Conservation (phyloP, 2,113 vertebrate species). For the Phyllostomus discolor region DNA sequence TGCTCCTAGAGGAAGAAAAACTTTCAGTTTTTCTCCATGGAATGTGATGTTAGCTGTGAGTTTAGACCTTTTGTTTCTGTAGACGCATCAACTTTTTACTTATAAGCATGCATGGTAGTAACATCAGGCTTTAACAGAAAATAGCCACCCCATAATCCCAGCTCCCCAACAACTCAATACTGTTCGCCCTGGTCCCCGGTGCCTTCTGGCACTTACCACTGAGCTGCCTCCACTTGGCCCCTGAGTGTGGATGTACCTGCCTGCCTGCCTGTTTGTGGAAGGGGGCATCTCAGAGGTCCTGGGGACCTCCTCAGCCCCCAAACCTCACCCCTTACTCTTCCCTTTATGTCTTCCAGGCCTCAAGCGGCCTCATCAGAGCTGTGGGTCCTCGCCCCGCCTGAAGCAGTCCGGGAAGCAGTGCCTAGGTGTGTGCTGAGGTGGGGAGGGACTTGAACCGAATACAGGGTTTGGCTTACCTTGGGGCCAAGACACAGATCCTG, state of each 20-base stretch:
- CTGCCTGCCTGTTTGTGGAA: background rate
- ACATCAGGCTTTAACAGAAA: background rate
- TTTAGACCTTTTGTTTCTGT: background rate
- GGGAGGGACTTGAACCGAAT: too few species aligned
- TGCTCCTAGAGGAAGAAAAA: background rate
- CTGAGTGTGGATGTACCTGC: background rate
- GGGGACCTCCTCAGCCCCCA: background rate
- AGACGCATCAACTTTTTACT: background rate
- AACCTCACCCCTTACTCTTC: background rate
- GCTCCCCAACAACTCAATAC: background rate
- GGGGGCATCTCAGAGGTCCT: background rate
- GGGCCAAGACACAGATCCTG: background rate
- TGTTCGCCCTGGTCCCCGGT: background rate
- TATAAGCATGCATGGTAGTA: background rate
- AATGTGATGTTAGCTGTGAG: background rate
- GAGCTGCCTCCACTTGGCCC: background rate
- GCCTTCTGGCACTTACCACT: background rate
- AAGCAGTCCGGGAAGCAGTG: slow-evolving; percentile 50
- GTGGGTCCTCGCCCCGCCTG: background rate
- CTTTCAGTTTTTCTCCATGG: background rate
- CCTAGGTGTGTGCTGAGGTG: slow-evolving; percentile 26
- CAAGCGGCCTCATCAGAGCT: slow-evolving; percentile 23
- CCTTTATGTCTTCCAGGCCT: slow-evolving; percentile 37
- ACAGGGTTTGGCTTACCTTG: too few species aligned
- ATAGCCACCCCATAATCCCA: background rate